These are phyloP conservation scores for Ceratosolen solmsi DNA, from an alignment of 1,140 invertebrate species.

Conservation along the genomic window DNA sequence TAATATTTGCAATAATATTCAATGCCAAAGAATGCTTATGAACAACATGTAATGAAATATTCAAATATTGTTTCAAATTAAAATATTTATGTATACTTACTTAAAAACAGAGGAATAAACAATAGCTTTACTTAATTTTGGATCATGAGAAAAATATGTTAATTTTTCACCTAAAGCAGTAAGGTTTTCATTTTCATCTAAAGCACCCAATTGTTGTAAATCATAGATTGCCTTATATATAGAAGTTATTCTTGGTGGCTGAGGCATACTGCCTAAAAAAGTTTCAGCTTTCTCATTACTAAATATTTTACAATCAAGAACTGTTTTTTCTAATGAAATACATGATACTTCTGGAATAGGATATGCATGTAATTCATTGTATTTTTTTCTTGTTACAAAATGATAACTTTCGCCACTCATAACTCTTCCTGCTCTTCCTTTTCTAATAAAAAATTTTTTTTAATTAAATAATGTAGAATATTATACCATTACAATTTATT, in stretches of 20 bases:
- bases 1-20: too few relatives aligned
- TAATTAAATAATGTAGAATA: neutral
- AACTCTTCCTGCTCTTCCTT: constrained; percentile 81
- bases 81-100: constrained; percentile 57
- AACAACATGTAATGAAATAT: too few relatives aligned
- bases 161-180: constrained; percentile 76
- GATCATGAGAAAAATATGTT: constrained; percentile 73
- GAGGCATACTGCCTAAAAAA: constrained; percentile 75
- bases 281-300: constrained; percentile 70
- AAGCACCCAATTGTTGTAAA: constrained; percentile 74
- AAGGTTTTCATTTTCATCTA: constrained; percentile 75
- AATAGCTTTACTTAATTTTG: constrained; percentile 75
- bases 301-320: constrained; percentile 77
- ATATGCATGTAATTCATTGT: constrained; percentile 70
- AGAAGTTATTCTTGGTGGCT: constrained; percentile 72
- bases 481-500: neutral
- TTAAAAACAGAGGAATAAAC: constrained; percentile 74
- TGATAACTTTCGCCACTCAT: constrained; percentile 86
- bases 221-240: constrained; percentile 73
- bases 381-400: constrained; percentile 76
- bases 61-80: neutral
- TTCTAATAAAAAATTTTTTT: constrained; percentile 55
- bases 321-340: constrained; percentile 77
- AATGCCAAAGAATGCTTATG: too few relatives aligned
- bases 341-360: constrained; percentile 78